Evolutionary conservation across 1,140 invertebrate species (phyloP).

Genomic region (Cotesia chilonis): DNA sequence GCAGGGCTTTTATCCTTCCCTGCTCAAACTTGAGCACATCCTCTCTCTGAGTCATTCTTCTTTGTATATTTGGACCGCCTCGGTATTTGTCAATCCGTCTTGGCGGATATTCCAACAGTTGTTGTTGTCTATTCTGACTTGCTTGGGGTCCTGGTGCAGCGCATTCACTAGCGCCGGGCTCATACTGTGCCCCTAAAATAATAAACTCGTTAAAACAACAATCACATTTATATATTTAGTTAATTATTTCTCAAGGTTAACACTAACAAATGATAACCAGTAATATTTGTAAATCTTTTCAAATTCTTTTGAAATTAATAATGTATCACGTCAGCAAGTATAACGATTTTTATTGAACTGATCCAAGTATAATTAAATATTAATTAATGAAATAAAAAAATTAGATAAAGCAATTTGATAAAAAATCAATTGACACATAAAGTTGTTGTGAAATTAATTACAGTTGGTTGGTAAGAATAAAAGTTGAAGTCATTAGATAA

Average conservation of each 20-base stretch:
- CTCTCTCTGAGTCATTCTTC: conserved; percentile 87
- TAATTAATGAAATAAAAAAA: not conserved
- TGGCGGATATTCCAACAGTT: conserved; percentile 39
- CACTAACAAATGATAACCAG: not conserved
- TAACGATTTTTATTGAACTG: too few relatives aligned
- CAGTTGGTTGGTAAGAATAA: too few relatives aligned
- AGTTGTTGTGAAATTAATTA: too few relatives aligned
- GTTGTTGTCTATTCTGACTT: conserved; percentile 37
- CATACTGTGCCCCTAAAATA: conserved; percentile 74
- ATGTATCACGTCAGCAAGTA: too few relatives aligned
- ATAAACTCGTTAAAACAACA: not conserved
- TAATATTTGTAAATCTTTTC: too few relatives aligned
- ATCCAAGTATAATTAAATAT: not conserved
- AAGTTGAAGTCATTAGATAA: too few relatives aligned
- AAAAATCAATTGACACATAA: too few relatives aligned
- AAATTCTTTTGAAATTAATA: too few relatives aligned
- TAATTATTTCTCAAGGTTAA: not conserved
- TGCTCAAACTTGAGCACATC: conserved; percentile 95
- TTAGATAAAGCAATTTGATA: not conserved
- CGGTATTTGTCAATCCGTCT: conserved; percentile 48
- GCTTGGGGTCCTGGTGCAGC: conserved; percentile 51
- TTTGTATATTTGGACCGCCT: conserved; percentile 58
- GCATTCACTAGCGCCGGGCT: conserved; percentile 72
- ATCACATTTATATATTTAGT: conserved; percentile 8
- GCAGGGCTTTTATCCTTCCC: conserved; percentile 93